A percentile compares a stretch with the other conserved stretches of the same genome.
phyloP scores from a whole-genome alignment of 2,797 vertebrate genomes.

The Crax fasciolata region DNA sequence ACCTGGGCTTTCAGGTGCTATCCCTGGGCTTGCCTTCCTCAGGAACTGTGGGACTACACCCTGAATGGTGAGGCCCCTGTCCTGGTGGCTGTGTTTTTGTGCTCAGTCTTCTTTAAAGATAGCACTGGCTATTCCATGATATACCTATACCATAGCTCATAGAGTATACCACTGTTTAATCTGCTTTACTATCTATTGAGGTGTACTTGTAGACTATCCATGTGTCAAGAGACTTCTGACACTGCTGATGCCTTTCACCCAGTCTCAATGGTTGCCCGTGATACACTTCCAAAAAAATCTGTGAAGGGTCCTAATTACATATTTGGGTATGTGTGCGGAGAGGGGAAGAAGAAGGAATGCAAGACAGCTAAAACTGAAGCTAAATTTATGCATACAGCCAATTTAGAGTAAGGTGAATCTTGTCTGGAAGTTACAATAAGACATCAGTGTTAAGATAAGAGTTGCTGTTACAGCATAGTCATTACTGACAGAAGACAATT shows the following conservation, averaged over 20 bases:
- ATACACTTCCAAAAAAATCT: rapidly evolving
- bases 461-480: not conserved
- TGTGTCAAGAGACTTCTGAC: not conserved
- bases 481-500: not conserved
- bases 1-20: not conserved
- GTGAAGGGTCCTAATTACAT: not conserved
- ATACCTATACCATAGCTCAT: rapidly evolving
- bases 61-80: not conserved
- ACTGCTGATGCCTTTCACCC: not conserved
- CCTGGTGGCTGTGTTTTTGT: rapidly evolving
- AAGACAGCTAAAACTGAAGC: too few species aligned
- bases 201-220: not conserved
- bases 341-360: too few species aligned
- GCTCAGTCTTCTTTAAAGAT: rapidly evolving
- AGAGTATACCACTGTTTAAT: rapidly evolving
- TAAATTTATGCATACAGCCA: too few species aligned
- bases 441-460: rapidly evolving
- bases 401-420: not conserved
- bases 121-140: rapidly evolving
- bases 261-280: rapidly evolving
- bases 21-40: not conserved
- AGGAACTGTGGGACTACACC: not conserved
- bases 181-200: not conserved
- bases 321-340: not conserved
- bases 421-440: not conserved